A percentile compares a stretch with the other conserved stretches of the same genome.
These are phyloP conservation scores for Noctua fimbriata DNA, from an alignment of 2,888 invertebrate species.

Conservation along the genomic window DNA sequence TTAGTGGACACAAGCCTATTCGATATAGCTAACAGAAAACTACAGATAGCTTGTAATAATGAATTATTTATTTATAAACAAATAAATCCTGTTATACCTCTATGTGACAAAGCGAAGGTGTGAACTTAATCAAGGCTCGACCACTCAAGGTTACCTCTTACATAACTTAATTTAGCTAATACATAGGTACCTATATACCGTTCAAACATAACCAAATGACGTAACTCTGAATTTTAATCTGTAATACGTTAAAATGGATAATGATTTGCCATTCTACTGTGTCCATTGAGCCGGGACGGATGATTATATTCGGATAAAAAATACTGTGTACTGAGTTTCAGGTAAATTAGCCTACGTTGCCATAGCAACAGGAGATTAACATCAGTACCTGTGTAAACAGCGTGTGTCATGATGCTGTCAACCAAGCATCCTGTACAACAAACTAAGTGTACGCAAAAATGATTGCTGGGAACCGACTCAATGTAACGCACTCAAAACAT, in stretches of 20 bases:
- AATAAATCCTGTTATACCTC: neutral
- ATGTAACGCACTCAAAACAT: too few species aligned
- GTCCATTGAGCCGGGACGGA: conserved; percentile 62
- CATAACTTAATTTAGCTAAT: conserved; percentile 13
- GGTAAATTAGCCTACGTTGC: neutral
- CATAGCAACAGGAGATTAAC: conserved; percentile 27
- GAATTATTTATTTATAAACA: neutral
- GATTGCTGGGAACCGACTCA: too few species aligned
- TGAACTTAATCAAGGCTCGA: conserved; percentile 25
- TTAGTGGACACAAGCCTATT: too few species aligned
- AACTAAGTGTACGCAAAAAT: too few species aligned
- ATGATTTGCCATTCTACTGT: conserved; percentile 58
- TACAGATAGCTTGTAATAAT: neutral
- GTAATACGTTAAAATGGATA: conserved; percentile 55
- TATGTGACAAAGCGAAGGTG: conserved; percentile 35
- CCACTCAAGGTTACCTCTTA: conserved; percentile 39
- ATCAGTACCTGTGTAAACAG: too few species aligned
- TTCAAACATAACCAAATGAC: conserved; percentile 64
- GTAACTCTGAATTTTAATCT: conserved; percentile 76
- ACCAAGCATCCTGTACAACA: too few species aligned
- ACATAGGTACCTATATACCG: neutral
- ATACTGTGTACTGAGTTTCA: neutral
- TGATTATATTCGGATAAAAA: conserved; percentile 39
- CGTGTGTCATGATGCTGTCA: too few species aligned
- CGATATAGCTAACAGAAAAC: neutral